Base-by-base conservation (phyloP, 1,140 invertebrate species). In the Bursaphelenchus mucronatus region DNA sequence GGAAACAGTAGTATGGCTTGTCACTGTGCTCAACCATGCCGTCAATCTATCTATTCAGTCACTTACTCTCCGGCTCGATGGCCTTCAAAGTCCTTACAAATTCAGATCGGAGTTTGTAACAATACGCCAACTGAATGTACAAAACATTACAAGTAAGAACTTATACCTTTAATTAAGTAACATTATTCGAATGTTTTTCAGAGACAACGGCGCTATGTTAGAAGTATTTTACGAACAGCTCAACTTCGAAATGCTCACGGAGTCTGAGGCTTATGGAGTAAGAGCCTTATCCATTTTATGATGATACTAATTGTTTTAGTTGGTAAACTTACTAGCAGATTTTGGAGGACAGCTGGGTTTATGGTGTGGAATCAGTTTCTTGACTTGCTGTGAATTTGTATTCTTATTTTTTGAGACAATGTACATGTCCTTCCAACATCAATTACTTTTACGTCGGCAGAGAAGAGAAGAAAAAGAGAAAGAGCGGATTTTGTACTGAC, bases 181-280 rank as follows among this genome's bases (percentile, higher is more conserved):
- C 44, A 44, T 15, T 46, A 56, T 44, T n/a, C n/a, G n/a, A n/a
- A n/a, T n/a, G n/a, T n/a, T 11, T 76, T 76, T 61, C 55, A 76
- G 75, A 67, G 72, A 77, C 21, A 77, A 77, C 41, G 75, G 75
- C n/a, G 75, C 75, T 0, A 77, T 77, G 75, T 67, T 77, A 17
- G 75, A 77, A 69, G 75, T 78, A 3, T 77, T 77, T 50, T 77
- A 77, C 55, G 75, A 77, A 66, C 75, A 77, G 47, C 62, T 77
- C 11, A 77, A 77, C 43, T 77, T 76, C 61, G 75, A 77, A 76
- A 67, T 77, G 63, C 70, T 77, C 13, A 74, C 67, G 1, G 75
- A 77, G 63, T 77, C 75, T 13, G 75, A 77, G 59, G 75, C 74
- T 5, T 75, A 75, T 64, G 74, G 74, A 19, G 71, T 75, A 51